Conservation (phyloP, 2,797 vertebrate species). For the Zalophus californianus region DNA sequence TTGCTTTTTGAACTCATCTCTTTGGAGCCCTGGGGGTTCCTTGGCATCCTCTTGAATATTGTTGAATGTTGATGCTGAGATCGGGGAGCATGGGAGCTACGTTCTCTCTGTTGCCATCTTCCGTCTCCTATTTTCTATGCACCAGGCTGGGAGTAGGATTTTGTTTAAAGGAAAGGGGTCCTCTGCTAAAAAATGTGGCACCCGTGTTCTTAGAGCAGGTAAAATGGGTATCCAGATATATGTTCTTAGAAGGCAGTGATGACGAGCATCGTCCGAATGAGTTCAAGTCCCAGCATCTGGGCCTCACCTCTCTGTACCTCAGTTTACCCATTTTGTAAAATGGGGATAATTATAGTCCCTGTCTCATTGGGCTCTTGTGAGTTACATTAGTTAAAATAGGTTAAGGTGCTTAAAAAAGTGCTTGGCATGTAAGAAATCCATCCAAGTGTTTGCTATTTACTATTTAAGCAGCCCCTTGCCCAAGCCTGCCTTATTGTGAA, state of each 20-base stretch:
- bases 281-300: neutral
- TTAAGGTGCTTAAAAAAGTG: neutral
- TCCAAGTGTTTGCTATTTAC: neutral
- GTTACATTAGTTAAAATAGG: neutral
- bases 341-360: neutral
- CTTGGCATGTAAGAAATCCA: neutral
- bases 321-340: slow-evolving; percentile 9
- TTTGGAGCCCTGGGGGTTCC: neutral
- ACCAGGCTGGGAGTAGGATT: neutral
- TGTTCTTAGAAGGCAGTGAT: neutral
- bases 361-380: neutral
- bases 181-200: neutral
- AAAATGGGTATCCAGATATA: neutral
- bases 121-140: neutral
- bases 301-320: neutral
- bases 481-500: neutral
- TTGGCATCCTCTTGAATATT: neutral
- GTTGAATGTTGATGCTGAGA: neutral
- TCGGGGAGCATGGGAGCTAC: accelerated
- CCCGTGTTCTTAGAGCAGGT: neutral
- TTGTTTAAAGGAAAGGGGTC: neutral
- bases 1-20: neutral
- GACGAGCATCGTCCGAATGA: neutral
- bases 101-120: neutral
- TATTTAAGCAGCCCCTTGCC: neutral